phyloP scores from a whole-genome alignment of 2,888 invertebrate genomes.

The Phytoseiulus persimilis region DNA sequence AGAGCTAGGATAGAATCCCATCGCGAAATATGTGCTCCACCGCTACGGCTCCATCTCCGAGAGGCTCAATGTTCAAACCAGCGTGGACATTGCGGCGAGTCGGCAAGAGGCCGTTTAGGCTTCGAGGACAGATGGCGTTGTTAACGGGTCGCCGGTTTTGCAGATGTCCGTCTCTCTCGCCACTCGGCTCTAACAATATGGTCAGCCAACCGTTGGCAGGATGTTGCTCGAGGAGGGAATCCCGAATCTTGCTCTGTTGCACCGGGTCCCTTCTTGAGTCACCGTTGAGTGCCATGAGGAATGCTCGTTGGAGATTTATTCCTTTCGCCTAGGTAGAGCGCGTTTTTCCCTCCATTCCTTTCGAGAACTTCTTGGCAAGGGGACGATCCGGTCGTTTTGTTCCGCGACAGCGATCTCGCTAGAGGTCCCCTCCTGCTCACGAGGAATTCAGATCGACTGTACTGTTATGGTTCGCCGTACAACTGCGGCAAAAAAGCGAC shows the following conservation, averaged over 20 bases:
- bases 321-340: too few relatives aligned
- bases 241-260: background rate
- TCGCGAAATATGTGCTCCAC: background rate
- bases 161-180: background rate
- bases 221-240: background rate
- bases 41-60: background rate
- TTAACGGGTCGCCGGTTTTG: background rate
- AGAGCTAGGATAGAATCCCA: background rate
- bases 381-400: too few relatives aligned
- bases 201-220: background rate
- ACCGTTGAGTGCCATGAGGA: background rate
- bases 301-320: background rate
- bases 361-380: too few relatives aligned
- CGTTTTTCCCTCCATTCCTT: too few relatives aligned
- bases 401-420: too few relatives aligned
- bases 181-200: background rate
- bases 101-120: background rate
- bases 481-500: background rate
- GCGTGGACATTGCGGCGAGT: background rate
- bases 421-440: too few relatives aligned
- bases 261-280: background rate
- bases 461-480: background rate
- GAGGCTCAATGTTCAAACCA: background rate
- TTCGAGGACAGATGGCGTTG: background rate
- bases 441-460: too few relatives aligned